A percentile compares a stretch with the other conserved stretches of the same genome.
Conservation (phyloP, 2,113 vertebrate genomes). For the Scomber japonicus region DNA sequence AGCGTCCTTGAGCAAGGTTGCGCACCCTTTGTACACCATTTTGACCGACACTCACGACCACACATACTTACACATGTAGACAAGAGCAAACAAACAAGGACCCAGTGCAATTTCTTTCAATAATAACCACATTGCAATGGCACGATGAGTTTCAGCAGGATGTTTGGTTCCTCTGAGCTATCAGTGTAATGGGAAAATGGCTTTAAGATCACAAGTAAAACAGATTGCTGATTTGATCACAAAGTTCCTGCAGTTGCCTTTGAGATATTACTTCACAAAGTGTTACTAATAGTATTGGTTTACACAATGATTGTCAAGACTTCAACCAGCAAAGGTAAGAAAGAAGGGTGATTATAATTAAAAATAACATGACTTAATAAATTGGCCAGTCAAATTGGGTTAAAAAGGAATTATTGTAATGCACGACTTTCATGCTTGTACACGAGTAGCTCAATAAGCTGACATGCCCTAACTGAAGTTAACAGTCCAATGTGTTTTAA, state of each 20-base stretch:
- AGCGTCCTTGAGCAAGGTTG: constrained; percentile 63
- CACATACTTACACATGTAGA: not conserved
- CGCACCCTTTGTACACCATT: constrained; percentile 19
- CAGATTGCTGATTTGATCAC: constrained; percentile 62
- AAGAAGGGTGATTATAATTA: constrained; percentile 40
- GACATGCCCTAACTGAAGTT: constrained; percentile 30
- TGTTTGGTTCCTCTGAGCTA: constrained; percentile 47
- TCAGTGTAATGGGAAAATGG: constrained; percentile 42
- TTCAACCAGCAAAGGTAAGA: constrained; percentile 19
- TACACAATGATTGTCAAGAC: constrained; percentile 2
- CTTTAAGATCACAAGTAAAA: constrained; percentile 43
- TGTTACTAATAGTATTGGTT: constrained; percentile 9
- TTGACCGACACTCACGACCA: not conserved
- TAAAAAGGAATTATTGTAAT: constrained; percentile 16
- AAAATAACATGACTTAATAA: constrained; percentile 34
- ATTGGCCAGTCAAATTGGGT: constrained; percentile 22
- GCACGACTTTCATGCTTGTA: not conserved
- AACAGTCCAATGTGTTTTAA: constrained; percentile 58
- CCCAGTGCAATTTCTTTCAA: constrained; percentile 28
- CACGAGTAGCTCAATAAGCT: constrained; percentile 33
- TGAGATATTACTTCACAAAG: constrained; percentile 38
- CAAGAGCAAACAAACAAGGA: not conserved
- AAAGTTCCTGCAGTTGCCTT: constrained; percentile 32
- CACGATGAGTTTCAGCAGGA: constrained; percentile 38
- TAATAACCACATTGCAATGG: constrained; percentile 45